phyloP scores from a whole-genome alignment of 1,140 invertebrate genomes.

The Drosophila nikananu region DNA sequence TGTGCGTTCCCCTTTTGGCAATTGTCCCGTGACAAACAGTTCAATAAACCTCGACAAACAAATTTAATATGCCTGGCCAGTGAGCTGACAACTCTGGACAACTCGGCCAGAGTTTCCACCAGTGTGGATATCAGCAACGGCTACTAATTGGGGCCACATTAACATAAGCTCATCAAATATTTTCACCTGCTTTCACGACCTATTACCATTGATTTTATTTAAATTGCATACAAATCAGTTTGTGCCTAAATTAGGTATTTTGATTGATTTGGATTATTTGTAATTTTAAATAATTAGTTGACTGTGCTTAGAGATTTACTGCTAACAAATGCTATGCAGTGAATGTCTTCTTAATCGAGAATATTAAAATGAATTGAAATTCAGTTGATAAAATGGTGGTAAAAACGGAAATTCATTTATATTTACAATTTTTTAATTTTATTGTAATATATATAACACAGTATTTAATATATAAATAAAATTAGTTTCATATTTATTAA shows the following conservation, averaged over 20 bases:
- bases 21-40: slow-evolving; percentile 51
- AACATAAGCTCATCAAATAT: slow-evolving; percentile 51
- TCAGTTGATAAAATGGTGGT: too few species aligned
- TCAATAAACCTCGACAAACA: slow-evolving; percentile 74
- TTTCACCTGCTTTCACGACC: neutral
- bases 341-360: neutral
- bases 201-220: neutral
- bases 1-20: slow-evolving; percentile 25
- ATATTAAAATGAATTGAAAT: too few species aligned
- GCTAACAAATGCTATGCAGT: too few species aligned
- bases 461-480: neutral
- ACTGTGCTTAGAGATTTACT: too few species aligned
- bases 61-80: slow-evolving; percentile 71
- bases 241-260: neutral
- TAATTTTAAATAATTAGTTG: too few species aligned
- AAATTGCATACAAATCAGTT: neutral
- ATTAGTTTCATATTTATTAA: neutral
- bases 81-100: slow-evolving; percentile 27
- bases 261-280: too few species aligned
- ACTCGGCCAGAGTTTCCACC: slow-evolving; percentile 1
- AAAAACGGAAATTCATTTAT: too few species aligned
- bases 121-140: slow-evolving; percentile 28
- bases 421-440: too few species aligned
- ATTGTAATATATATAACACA: too few species aligned
- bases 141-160: slow-evolving; percentile 75